Evolutionary conservation across 2,797 vertebrate species (phyloP).

Genomic region (Darevskia mixta): DNA sequence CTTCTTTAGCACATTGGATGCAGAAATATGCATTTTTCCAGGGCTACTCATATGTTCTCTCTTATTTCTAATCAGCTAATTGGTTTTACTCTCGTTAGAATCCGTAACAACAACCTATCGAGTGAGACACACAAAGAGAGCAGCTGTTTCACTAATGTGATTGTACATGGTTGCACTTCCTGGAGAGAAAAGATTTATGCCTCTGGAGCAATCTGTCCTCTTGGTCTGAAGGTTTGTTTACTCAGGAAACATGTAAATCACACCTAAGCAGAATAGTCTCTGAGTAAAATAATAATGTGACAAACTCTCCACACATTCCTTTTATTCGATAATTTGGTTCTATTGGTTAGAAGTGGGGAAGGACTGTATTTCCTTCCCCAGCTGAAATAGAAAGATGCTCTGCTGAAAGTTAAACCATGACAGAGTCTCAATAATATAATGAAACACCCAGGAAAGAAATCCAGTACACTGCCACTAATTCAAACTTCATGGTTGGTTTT

Average conservation of each 20-base stretch:
- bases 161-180: constrained; percentile 52
- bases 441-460: constrained; percentile 69
- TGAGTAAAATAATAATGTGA: constrained; percentile 16
- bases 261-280: constrained; percentile 43
- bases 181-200: constrained; percentile 63
- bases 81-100: constrained; percentile 62
- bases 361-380: constrained; percentile 47
- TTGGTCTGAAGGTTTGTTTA: constrained; percentile 57
- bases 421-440: constrained; percentile 63
- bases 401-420: constrained; percentile 69
- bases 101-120: constrained; percentile 59
- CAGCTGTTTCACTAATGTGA: constrained; percentile 68
- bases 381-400: constrained; percentile 74
- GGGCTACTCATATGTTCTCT: constrained; percentile 51
- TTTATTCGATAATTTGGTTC: constrained; percentile 33
- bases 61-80: constrained; percentile 74
- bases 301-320: neutral
- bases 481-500: constrained; percentile 69
- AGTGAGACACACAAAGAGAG: constrained; percentile 63
- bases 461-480: constrained; percentile 72
- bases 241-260: constrained; percentile 60
- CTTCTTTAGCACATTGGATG: constrained; percentile 40
- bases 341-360: constrained; percentile 36
- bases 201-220: constrained; percentile 65
- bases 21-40: constrained; percentile 44